Percentiles rank a stretch among this genome's conserved stretches.
Evolutionary conservation across 2,113 vertebrate species (phyloP).

Genomic region (Piprites chloris): DNA sequence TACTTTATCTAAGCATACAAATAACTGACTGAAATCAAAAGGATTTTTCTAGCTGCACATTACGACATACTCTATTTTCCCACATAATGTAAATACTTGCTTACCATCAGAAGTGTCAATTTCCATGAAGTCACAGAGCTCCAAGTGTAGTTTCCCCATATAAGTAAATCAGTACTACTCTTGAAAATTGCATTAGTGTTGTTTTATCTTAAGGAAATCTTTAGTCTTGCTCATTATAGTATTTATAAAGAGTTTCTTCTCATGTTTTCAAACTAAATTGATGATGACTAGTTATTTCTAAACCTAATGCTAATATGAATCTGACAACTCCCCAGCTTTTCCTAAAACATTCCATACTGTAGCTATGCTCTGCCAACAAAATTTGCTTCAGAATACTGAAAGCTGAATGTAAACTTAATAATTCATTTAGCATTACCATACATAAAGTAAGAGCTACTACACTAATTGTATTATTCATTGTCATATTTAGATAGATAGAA

Average conservation of each 20-base stretch:
- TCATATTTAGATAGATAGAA: background rate
- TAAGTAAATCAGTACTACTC: background rate
- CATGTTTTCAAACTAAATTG: background rate
- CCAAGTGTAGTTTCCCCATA: background rate
- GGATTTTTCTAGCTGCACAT: background rate
- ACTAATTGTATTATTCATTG: background rate
- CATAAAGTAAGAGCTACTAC: background rate
- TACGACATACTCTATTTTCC: background rate
- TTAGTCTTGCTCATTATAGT: background rate
- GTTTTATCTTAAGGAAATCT: background rate
- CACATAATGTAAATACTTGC: background rate
- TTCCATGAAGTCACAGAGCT: background rate
- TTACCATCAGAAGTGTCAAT: background rate
- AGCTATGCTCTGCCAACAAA: background rate
- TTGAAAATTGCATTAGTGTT: background rate
- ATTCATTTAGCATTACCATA: background rate
- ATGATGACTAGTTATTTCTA: background rate
- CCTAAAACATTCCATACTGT: background rate
- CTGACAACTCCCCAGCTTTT: background rate
- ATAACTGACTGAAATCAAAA: background rate
- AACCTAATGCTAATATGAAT: background rate
- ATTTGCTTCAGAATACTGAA: background rate
- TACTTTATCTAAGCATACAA: background rate
- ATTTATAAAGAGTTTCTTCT: background rate
- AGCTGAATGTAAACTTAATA: background rate